Percentiles rank a stretch among this genome's conserved stretches.
These are phyloP conservation scores for Silurus glanis DNA, from an alignment of 2,113 vertebrate genomes.

Conservation along the genomic window DNA sequence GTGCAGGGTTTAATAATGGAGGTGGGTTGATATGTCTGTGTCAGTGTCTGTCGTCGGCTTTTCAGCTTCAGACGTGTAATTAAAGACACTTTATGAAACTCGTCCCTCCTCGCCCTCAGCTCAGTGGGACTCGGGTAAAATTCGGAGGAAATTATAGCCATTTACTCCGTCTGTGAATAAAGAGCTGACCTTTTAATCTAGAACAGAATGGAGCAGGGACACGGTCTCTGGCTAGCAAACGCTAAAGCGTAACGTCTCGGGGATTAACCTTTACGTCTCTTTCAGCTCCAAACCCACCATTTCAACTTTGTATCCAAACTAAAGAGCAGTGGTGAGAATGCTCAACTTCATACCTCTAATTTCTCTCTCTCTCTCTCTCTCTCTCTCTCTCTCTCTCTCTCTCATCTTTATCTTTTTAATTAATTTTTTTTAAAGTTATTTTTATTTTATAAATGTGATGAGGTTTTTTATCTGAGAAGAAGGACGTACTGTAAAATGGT, in stretches of 20 bases:
- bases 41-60: not conserved
- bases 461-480: not conserved
- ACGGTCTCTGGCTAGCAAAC: conserved; percentile 19
- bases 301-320: not conserved
- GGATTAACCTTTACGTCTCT: not conserved
- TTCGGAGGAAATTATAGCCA: conserved; percentile 12
- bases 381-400: not conserved
- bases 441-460: not conserved
- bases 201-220: conserved; percentile 27
- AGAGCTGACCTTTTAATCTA: conserved; percentile 26
- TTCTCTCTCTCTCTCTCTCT: not conserved
- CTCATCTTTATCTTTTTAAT: not conserved
- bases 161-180: conserved; percentile 23
- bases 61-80: conserved; percentile 31
- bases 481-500: not conserved
- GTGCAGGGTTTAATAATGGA: not conserved
- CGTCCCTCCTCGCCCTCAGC: not conserved
- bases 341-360: not conserved
- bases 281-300: not conserved
- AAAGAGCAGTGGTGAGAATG: not conserved
- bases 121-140: not conserved
- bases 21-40: conserved; percentile 1
- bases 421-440: not conserved
- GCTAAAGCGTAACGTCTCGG: conserved; percentile 14
- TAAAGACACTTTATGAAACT: conserved; percentile 34